phyloP scores from a whole-genome alignment of 2,113 vertebrate species.

The Monopterus albus region DNA sequence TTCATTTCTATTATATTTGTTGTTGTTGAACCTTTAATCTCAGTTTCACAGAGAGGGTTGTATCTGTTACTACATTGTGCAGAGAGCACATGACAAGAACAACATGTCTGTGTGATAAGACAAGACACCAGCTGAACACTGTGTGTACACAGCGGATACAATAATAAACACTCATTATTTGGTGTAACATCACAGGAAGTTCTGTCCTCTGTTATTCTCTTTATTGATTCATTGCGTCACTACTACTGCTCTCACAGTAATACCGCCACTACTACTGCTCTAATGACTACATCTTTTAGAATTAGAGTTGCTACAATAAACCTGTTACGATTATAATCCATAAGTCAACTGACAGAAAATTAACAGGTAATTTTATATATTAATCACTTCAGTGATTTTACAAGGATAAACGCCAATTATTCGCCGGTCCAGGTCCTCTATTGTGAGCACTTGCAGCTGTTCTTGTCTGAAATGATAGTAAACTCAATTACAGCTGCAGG shows the following conservation, averaged over 20 bases:
- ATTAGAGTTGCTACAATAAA: background rate
- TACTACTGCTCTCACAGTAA: background rate
- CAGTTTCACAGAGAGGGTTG: background rate
- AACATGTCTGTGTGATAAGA: conserved; percentile 28
- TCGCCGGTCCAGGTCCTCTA: background rate
- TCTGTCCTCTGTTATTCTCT: conserved; percentile 1
- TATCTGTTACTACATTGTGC: background rate
- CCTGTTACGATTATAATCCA: background rate
- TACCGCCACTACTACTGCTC: background rate
- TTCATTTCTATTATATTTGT: background rate
- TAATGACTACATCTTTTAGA: background rate
- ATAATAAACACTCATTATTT: background rate
- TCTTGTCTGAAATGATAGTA: too few relatives aligned
- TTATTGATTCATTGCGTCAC: background rate
- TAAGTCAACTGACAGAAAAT: background rate
- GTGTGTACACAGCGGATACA: background rate
- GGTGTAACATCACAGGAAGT: background rate
- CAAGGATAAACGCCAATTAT: background rate
- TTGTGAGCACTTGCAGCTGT: too few relatives aligned
- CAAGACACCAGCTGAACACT: background rate
- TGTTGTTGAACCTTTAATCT: conserved; percentile 22
- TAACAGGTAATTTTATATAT: background rate
- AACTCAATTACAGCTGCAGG: too few relatives aligned
- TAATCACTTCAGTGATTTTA: background rate
- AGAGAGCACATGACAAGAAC: conserved; percentile 18